A percentile compares a stretch with the other conserved stretches of the same genome.
These are phyloP conservation scores for Tetragonisca angustula DNA, from an alignment of 2,888 invertebrate genomes.

Conservation along the genomic window DNA sequence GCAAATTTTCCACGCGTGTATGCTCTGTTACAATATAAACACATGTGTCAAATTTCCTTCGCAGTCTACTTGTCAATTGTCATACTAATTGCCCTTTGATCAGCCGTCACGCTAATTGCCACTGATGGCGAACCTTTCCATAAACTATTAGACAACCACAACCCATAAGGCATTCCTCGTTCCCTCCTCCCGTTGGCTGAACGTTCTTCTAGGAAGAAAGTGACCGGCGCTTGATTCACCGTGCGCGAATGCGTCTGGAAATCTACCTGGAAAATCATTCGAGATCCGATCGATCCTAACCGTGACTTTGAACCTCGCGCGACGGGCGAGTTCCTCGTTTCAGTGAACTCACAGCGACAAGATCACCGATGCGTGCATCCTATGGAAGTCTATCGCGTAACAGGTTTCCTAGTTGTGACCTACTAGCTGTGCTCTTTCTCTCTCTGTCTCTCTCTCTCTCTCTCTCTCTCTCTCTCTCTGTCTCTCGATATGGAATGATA, in stretches of 20 bases:
- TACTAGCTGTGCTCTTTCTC: slow-evolving; percentile 24
- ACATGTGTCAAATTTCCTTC: not conserved
- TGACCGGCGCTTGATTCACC: slow-evolving; percentile 15
- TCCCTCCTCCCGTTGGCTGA: not conserved
- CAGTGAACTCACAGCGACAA: slow-evolving; percentile 53
- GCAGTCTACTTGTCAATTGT: not conserved
- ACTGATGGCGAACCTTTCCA: slow-evolving; percentile 16
- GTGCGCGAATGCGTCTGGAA: too few species aligned
- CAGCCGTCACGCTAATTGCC: slow-evolving; percentile 25
- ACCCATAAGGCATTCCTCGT: not conserved
- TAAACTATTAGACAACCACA: slow-evolving; percentile 6
- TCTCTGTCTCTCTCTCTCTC: too few species aligned
- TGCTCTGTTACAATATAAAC: too few species aligned
- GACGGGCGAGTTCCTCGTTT: slow-evolving; percentile 27
- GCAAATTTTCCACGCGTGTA: not conserved
- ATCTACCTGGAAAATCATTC: not conserved
- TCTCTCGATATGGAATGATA: slow-evolving; percentile 2
- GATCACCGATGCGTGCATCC: slow-evolving; percentile 68
- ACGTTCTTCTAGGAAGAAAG: slow-evolving; percentile 26
- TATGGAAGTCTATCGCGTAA: slow-evolving; percentile 46
- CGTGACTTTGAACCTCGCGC: slow-evolving; percentile 72
- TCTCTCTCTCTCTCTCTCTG: too few species aligned
- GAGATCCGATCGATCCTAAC: slow-evolving; percentile 48
- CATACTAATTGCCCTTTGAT: slow-evolving; percentile 39
- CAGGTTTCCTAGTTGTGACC: slow-evolving; percentile 40